Conservation (phyloP, 2,888 invertebrate genomes). For the Drosophila nr. fundita region DNA sequence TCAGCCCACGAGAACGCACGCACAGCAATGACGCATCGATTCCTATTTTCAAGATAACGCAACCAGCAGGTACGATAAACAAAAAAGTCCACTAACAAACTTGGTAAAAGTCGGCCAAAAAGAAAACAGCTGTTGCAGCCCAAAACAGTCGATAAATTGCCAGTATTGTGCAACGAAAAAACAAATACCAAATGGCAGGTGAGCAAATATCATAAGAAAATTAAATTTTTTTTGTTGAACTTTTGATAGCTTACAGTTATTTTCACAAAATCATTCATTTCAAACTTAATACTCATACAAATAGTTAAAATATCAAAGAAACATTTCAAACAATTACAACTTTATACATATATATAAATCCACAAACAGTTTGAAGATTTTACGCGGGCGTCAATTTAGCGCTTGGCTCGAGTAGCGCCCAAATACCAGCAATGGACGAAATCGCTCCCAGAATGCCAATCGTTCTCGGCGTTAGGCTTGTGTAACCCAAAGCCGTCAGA, state of each 20-base stretch:
- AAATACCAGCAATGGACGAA: constrained; percentile 92
- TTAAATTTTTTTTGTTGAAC: constrained; percentile 11
- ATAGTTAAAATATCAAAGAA: constrained; percentile 33
- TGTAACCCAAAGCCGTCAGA: constrained; percentile 91
- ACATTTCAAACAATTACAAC: constrained; percentile 23
- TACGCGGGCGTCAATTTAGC: constrained; percentile 90
- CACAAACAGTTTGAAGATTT: constrained; percentile 25
- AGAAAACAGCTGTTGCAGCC: constrained; percentile 48
- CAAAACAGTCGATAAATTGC: constrained; percentile 30
- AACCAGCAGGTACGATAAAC: constrained; percentile 12
- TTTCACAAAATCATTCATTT: constrained; percentile 49
- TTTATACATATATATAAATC: constrained; percentile 22
- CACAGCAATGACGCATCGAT: constrained; percentile 58
- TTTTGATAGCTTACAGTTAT: constrained; percentile 3
- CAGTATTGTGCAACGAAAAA: constrained; percentile 43
- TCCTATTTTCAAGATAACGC: constrained; percentile 49
- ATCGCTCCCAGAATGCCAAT: constrained; percentile 92
- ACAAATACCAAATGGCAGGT: not conserved
- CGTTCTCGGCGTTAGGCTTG: constrained; percentile 91
- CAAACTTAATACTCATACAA: constrained; percentile 46
- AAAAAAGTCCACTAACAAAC: constrained; percentile 35
- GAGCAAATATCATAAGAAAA: constrained; percentile 3
- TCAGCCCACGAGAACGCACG: constrained; percentile 28
- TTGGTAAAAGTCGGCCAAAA: constrained; percentile 8
- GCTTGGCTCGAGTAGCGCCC: constrained; percentile 91